Evolutionary conservation across 1,140 invertebrate genomes (phyloP), one percentile per base, ranked within the genome.

Genomic region (Drosophila burlai): DNA sequence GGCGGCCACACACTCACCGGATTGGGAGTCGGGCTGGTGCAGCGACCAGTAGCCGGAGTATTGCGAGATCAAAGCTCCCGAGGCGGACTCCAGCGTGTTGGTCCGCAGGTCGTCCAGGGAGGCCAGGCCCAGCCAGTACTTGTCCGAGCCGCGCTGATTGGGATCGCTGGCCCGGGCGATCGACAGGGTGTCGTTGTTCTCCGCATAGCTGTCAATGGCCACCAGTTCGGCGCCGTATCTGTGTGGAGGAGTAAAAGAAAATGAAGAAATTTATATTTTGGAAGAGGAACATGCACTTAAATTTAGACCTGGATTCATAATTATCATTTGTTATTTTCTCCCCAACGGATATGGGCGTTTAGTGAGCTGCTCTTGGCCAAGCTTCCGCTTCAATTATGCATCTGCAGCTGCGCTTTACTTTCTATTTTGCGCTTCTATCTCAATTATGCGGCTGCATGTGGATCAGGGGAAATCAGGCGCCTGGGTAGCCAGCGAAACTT

Each of bases 201-300:
- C 97, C 76, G 95, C 94, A 93, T 97, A 98, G 31, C 96, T 97
- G 92, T 98, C 97, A 67, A 98, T 96, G 50, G 97, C 95, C 94
- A 98, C 97, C 69, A 98, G 93, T 81, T 98, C 97, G 94, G 97
- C 97, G 69, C 98, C 98, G 93, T 98, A 99, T 93, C 98, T 98
- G 89, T 98, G 89, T 31, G 52, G 15, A 16, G 15, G n/a, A 55
- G 8, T 38, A 40, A 93, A 93, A 45, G 68, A 76, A 71, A 73
- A 74, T 78, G 74, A 46, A 31, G 11, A 13, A 15, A 4, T 43
- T 2, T 21, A 18, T 4, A n/a, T 34, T 52, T 34, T 6, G 1
- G 24, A 34, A 15, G n/a, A 7, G 1, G 1, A 4, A 52, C 34
- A 7, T 34, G 0, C 10, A 36, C n/a, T 50, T 18, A 18, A 15